Base-by-base conservation (phyloP, 2,888 invertebrate genomes). In the Trissonchulus latispiculum region DNA sequence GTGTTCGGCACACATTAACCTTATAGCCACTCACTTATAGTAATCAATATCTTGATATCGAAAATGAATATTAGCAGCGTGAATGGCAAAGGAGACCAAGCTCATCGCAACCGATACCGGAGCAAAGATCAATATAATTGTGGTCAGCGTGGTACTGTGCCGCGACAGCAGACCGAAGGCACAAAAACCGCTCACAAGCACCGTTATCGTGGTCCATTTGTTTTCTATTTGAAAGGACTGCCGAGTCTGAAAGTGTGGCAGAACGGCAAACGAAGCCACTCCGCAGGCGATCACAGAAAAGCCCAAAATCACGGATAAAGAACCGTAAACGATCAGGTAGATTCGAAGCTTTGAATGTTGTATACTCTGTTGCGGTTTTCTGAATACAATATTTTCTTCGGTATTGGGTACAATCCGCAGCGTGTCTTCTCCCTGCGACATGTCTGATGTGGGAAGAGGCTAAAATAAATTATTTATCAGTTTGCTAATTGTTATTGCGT, bases 141-240 rank as follows among this genome's bases (percentile, higher is more conserved):
- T 29, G 15, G 62, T 3, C 3, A 8, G 62, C 8, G 61, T 31
- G 62, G 33, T 23, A 62, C 61, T 3, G n/a, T 35, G 8, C 33
- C 28, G 28, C 2, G 23, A 66, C 28, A 36, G 23, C 31, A 72
- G 29, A 15, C 31, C 18, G 3, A 72, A 2, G 31, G 72, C 72
- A 31, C 32, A 35, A 1, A 70, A 8, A 2, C 72, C 72, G 70
- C 68, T 71, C n/a, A 67, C 70, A 69, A 72, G 3, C 69, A 72
- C 29, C 31, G 71, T 18, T 8, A 37, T 36, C 23, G 70, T 72
- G 2, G 71, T 72, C 72, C 72, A 72, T 67, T 72, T 72, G 28
- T 28, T 71, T 71, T 72, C 72, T 2, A 72, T 31, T 32, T 72
- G 72, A 35, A 72, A 68, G 18, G 36, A n/a, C 33, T 70, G 67